A percentile compares a stretch with the other conserved stretches of the same genome.
Evolutionary conservation across 2,113 vertebrate genomes (phyloP).

Genomic region (Chaetorhynchus papuensis): DNA sequence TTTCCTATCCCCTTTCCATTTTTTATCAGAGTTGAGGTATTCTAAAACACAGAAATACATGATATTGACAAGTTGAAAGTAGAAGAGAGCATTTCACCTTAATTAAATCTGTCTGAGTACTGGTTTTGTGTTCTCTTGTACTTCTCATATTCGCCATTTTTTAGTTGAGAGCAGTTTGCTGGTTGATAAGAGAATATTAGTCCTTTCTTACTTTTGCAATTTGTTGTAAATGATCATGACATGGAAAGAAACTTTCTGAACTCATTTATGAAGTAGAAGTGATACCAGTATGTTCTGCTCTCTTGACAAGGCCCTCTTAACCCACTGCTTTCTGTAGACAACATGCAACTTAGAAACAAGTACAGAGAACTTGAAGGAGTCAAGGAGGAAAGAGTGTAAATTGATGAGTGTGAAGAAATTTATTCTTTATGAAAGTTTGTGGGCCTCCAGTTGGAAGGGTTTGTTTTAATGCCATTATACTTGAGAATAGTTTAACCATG

Average conservation of each 20-base stretch:
- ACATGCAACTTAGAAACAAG: background rate
- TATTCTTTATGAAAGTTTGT: background rate
- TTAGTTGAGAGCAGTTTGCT: background rate
- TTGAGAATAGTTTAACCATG: background rate
- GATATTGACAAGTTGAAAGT: background rate
- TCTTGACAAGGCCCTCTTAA: background rate
- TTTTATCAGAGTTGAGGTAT: background rate
- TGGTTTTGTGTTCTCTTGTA: background rate
- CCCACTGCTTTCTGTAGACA: background rate
- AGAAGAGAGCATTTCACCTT: background rate
- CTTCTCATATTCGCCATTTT: background rate
- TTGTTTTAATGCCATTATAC: background rate
- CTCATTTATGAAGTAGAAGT: background rate
- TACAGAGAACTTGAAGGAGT: background rate
- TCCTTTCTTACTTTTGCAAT: background rate
- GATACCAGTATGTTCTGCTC: background rate
- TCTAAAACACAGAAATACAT: background rate
- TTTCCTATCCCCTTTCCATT: background rate
- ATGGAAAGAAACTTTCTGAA: background rate
- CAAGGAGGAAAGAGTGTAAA: background rate
- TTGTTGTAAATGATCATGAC: background rate
- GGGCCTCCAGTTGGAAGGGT: background rate
- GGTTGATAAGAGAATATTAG: background rate
- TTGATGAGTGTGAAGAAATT: background rate
- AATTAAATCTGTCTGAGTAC: background rate